Percentiles rank a stretch among this genome's conserved stretches.
phyloP scores from a whole-genome alignment of 2,888 invertebrate species.

The Heliconius aoede region DNA sequence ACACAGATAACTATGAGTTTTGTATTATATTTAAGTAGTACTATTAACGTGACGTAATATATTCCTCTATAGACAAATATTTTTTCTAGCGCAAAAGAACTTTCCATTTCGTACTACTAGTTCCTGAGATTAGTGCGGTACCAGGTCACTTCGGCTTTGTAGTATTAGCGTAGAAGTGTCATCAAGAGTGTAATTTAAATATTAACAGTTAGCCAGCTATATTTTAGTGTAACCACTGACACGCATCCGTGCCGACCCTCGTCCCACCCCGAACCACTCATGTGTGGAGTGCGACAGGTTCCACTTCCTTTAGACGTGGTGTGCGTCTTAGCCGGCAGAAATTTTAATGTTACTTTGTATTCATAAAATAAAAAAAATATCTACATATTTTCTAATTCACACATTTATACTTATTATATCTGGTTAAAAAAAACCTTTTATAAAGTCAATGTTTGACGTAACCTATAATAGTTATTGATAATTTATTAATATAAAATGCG shows the following conservation, averaged over 20 bases:
- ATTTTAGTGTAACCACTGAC: constrained; percentile 19
- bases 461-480: neutral
- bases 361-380: too few species aligned
- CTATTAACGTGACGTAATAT: too few species aligned
- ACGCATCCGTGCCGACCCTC: constrained; percentile 46
- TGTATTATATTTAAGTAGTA: too few species aligned
- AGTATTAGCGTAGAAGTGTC: neutral
- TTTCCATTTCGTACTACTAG: too few species aligned
- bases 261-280: constrained; percentile 39
- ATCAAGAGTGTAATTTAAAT: neutral
- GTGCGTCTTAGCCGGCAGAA: constrained; percentile 21
- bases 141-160: too few species aligned
- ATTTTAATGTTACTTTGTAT: too few species aligned
- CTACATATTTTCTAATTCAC: too few species aligned
- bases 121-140: too few species aligned
- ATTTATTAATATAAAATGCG: neutral
- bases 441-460: neutral
- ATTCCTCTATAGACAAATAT: too few species aligned
- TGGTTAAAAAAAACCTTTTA: neutral
- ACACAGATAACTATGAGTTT: too few species aligned
- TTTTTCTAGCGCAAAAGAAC: too few species aligned
- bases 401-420: too few species aligned
- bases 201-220: constrained; percentile 4
- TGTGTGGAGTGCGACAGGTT: constrained; percentile 45
- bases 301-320: constrained; percentile 43